Evolutionary conservation across 1,140 invertebrate species (phyloP).

Genomic region (Ostrea denselamellosa): DNA sequence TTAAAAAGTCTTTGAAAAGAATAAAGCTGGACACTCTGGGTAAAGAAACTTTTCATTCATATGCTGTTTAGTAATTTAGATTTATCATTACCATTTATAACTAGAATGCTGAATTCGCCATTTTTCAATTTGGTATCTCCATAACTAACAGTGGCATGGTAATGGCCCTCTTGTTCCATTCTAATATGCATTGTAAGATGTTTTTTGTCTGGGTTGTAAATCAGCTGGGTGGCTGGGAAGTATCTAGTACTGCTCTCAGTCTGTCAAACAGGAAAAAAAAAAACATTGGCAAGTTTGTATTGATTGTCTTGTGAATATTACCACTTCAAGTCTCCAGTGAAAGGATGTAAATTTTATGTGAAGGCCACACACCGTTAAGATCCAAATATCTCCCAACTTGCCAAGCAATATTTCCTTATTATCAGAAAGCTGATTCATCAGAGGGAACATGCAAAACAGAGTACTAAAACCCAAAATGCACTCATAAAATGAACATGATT

Average conservation of each 20-base stretch:
- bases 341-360: not conserved
- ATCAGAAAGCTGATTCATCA: not conserved
- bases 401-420: not conserved
- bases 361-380: not conserved
- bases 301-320: not conserved
- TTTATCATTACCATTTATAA: conserved; percentile 85
- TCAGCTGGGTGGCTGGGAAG: conserved; percentile 82
- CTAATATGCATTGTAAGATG: conserved; percentile 85
- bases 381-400: not conserved
- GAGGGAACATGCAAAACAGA: too few species aligned
- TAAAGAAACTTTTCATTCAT: too few species aligned
- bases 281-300: not conserved
- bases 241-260: conserved; percentile 79
- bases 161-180: conserved; percentile 87
- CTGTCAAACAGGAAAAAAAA: conserved; percentile 70
- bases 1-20: too few species aligned
- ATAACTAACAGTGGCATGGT: conserved; percentile 90
- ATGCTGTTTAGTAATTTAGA: too few species aligned
- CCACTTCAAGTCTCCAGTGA: not conserved
- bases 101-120: conserved; percentile 95
- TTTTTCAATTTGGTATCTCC: conserved; percentile 89
- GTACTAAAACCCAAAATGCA: too few species aligned
- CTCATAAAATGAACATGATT: too few species aligned
- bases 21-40: too few species aligned
- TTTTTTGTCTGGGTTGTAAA: conserved; percentile 84